phyloP scores from a whole-genome alignment of 2,888 invertebrate species.

The Clusia tigrina region DNA sequence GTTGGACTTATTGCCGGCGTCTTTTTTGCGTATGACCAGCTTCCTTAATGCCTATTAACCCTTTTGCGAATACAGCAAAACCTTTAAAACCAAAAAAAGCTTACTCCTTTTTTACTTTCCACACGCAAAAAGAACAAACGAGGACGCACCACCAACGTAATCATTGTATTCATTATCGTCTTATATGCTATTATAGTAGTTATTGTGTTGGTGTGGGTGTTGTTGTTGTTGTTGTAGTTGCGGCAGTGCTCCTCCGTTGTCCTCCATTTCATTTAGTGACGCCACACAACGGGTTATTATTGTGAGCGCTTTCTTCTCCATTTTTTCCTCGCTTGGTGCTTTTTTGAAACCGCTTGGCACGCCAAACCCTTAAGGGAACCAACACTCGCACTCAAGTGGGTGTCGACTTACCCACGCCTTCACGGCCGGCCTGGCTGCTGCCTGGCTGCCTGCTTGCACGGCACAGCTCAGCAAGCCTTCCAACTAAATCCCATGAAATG shows the following conservation, averaged over 20 bases:
- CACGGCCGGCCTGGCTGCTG: too few species aligned
- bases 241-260: too few species aligned
- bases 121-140: not conserved
- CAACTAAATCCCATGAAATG: not conserved
- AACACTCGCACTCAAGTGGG: constrained; percentile 38
- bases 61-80: too few species aligned
- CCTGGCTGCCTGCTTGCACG: too few species aligned
- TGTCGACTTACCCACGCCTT: constrained; percentile 19
- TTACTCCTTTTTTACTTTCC: not conserved
- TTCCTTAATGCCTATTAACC: too few species aligned
- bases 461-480: too few species aligned
- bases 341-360: not conserved
- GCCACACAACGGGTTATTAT: not conserved
- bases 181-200: too few species aligned
- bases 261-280: not conserved
- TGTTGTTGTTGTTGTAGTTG: constrained; percentile 5
- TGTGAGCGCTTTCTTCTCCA: not conserved
- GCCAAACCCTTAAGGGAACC: constrained; percentile 26
- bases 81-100: not conserved
- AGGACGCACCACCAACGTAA: not conserved
- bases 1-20: too few species aligned
- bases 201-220: too few species aligned
- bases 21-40: too few species aligned
- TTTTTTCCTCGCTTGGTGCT: constrained; percentile 1
- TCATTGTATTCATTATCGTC: not conserved